These are phyloP conservation scores for Akabosia matsudoensis DNA, from an alignment of 1,140 invertebrate genomes.

Conservation along the genomic window DNA sequence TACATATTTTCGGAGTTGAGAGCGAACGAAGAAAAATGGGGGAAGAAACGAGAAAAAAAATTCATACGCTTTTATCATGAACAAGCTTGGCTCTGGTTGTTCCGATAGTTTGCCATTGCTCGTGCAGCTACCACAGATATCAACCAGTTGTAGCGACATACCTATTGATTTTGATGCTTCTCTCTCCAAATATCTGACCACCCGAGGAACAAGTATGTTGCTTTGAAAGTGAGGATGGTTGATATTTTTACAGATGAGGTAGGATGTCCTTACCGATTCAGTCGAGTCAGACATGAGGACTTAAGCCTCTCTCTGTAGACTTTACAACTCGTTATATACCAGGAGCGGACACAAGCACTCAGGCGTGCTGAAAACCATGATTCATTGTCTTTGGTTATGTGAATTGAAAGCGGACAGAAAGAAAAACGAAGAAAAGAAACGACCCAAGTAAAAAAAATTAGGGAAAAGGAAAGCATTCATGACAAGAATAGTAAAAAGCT, in stretches of 20 bases:
- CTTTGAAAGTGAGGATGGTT: not conserved
- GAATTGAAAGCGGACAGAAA: slow-evolving; percentile 1
- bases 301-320: not conserved
- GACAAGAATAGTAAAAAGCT: too few species aligned
- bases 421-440: too few species aligned
- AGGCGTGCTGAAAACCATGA: slow-evolving; percentile 14
- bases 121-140: not conserved
- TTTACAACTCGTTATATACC: not conserved
- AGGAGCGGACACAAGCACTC: slow-evolving; percentile 3
- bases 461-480: too few species aligned
- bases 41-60: slow-evolving; percentile 12
- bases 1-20: not conserved
- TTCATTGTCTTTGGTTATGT: slow-evolving; percentile 18
- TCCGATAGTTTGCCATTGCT: not conserved
- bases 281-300: not conserved
- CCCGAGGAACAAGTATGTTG: not conserved
- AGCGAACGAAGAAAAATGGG: not conserved
- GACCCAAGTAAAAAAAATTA: too few species aligned
- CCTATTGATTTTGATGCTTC: too few species aligned
- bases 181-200: not conserved
- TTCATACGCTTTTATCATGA: slow-evolving; percentile 16
- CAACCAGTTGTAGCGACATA: too few species aligned
- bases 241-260: not conserved
- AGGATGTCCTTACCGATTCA: not conserved
- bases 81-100: not conserved